These are phyloP conservation scores for Danio choprae DNA, from an alignment of 2,797 vertebrate genomes.

Conservation along the genomic window DNA sequence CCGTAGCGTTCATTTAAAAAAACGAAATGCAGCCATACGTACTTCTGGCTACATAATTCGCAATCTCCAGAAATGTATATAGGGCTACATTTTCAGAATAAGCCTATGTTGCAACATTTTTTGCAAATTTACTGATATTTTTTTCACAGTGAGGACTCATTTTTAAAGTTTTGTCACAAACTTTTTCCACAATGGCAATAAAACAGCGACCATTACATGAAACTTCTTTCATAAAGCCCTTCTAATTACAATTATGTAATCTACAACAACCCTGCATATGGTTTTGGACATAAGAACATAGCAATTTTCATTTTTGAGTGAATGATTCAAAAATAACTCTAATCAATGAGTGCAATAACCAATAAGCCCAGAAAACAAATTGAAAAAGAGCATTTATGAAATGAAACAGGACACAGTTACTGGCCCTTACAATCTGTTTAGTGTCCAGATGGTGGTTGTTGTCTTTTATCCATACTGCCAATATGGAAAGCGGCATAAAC, in stretches of 20 bases:
- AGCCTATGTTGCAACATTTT: too few species aligned
- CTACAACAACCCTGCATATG: neutral
- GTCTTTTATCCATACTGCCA: conserved; percentile 77
- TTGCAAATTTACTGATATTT: too few species aligned
- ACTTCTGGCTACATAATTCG: too few species aligned
- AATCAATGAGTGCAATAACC: conserved; percentile 11
- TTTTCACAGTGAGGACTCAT: too few species aligned
- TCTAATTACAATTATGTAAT: neutral
- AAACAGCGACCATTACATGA: too few species aligned
- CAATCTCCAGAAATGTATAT: too few species aligned
- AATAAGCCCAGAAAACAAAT: conserved; percentile 1
- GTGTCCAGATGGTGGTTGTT: conserved; percentile 57
- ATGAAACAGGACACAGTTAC: conserved; percentile 52
- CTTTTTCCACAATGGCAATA: too few species aligned
- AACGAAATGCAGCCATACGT: too few species aligned
- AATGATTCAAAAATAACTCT: neutral
- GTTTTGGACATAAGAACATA: neutral
- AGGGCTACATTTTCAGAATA: too few species aligned
- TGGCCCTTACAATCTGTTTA: conserved; percentile 62
- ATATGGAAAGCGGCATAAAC: conserved; percentile 45
- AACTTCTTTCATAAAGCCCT: too few species aligned
- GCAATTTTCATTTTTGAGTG: neutral
- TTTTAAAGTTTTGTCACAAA: too few species aligned
- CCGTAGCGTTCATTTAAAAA: too few species aligned
- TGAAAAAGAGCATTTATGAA: conserved; percentile 33